A percentile compares a stretch with the other conserved stretches of the same genome.
Evolutionary conservation across 2,888 invertebrate species (phyloP).

Genomic region (Nemoura dubitans): DNA sequence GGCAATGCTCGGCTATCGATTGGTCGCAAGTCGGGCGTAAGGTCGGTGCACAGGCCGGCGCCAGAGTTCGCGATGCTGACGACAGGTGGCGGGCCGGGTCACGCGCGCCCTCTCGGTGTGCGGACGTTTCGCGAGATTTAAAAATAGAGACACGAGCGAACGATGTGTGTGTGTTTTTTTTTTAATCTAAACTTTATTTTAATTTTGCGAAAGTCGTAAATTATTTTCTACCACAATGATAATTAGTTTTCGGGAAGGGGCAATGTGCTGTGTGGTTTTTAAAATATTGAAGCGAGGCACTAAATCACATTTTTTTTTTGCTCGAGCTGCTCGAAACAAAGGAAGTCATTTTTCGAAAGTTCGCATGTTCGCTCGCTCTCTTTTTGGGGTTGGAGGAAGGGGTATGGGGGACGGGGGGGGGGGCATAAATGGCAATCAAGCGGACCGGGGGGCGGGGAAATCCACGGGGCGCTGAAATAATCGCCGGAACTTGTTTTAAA

Average conservation of each 20-base stretch:
- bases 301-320: not conserved
- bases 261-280: not conserved
- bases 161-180: no score
- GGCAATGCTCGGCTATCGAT: not conserved
- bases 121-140: not conserved
- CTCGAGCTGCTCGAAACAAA: not conserved
- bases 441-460: not conserved
- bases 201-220: conserved; percentile 9
- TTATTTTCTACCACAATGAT: conserved; percentile 28
- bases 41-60: not conserved
- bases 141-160: not conserved
- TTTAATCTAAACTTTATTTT: conserved; percentile 4
- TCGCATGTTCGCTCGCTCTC: not conserved
- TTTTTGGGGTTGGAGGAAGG: no score
- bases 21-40: not conserved
- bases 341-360: not conserved
- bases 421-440: not conserved
- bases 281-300: not conserved
- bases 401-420: no score
- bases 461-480: not conserved
- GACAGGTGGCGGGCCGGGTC: conserved; percentile 17
- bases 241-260: conserved; percentile 18
- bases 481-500: not conserved
- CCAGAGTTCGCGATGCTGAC: not conserved
- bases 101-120: not conserved